Conservation (phyloP, 2,113 vertebrate species). For the Bungarus multicinctus region DNA sequence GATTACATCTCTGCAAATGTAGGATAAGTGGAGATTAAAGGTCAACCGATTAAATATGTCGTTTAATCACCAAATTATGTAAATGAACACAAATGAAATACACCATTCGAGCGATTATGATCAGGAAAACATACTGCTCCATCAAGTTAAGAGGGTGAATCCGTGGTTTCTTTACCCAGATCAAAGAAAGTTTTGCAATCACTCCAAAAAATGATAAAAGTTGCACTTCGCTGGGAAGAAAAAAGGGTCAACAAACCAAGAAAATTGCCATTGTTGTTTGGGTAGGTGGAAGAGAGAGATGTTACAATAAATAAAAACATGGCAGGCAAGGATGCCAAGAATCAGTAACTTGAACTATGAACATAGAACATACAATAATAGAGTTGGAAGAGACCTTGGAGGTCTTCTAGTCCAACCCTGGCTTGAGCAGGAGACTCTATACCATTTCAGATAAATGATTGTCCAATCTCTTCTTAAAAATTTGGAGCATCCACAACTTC, state of each 20-base stretch:
- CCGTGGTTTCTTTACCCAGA: conserved; percentile 42
- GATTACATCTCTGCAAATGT: conserved; percentile 57
- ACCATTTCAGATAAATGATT: not conserved
- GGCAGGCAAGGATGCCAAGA: not conserved
- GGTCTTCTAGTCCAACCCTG: not conserved
- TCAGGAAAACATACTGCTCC: conserved; percentile 57
- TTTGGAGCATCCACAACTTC: not conserved
- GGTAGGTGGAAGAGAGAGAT: not conserved
- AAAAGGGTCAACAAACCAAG: conserved; percentile 3
- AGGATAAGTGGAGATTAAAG: conserved; percentile 61
- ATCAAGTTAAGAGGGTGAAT: conserved; percentile 52
- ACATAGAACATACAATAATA: not conserved
- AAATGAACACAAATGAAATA: conserved; percentile 68
- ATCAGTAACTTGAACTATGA: conserved; percentile 9
- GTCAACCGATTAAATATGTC: conserved; percentile 64
- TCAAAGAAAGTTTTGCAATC: conserved; percentile 30
- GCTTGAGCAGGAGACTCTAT: not conserved
- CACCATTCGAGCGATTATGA: conserved; percentile 51
- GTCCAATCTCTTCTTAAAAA: not conserved
- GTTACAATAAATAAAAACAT: not conserved
- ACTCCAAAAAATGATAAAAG: not conserved
- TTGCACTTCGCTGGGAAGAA: conserved; percentile 20
- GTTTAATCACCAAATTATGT: conserved; percentile 69
- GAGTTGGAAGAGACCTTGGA: not conserved
- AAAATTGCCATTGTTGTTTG: not conserved